Conservation (phyloP, 2,888 invertebrate genomes). For the Limnephilus rhombicus region DNA sequence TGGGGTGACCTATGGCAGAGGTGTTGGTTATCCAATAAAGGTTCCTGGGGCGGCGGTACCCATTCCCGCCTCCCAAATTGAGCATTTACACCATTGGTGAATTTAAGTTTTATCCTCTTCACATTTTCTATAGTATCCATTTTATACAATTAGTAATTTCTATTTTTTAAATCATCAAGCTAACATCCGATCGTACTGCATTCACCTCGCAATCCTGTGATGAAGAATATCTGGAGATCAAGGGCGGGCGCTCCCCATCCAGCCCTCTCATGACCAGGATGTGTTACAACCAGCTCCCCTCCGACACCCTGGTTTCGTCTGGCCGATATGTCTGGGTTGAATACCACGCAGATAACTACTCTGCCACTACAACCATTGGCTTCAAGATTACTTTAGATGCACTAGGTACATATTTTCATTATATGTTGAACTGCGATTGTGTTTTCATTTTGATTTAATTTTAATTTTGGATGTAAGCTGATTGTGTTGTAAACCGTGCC, state of each 20-base stretch:
- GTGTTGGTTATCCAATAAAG: too few relatives aligned
- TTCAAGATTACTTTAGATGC: constrained; percentile 63
- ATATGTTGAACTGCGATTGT: too few relatives aligned
- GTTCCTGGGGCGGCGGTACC: too few relatives aligned
- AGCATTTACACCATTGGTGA: background rate
- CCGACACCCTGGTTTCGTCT: constrained; percentile 71
- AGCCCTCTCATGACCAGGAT: constrained; percentile 69
- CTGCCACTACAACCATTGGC: constrained; percentile 71
- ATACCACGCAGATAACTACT: constrained; percentile 79
- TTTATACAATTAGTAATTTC: background rate
- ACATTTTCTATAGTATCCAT: too few relatives aligned
- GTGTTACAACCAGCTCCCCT: constrained; percentile 5
- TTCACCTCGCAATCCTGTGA: constrained; percentile 51
- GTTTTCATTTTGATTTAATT: too few relatives aligned
- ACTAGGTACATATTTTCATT: background rate
- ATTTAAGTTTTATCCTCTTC: too few relatives aligned
- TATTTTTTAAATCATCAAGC: background rate
- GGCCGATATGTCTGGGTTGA: constrained; percentile 78
- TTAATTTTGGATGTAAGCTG: too few relatives aligned
- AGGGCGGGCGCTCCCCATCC: constrained; percentile 73
- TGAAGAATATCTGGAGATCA: constrained; percentile 60
- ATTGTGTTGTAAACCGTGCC: too few relatives aligned
- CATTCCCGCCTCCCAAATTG: too few relatives aligned
- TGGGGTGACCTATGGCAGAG: too few relatives aligned
- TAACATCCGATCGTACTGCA: background rate